Evolutionary conservation across 2,797 vertebrate genomes (phyloP), one percentile per base, ranked within the genome.

Genomic region (Percopsis omiscomaycus): DNA sequence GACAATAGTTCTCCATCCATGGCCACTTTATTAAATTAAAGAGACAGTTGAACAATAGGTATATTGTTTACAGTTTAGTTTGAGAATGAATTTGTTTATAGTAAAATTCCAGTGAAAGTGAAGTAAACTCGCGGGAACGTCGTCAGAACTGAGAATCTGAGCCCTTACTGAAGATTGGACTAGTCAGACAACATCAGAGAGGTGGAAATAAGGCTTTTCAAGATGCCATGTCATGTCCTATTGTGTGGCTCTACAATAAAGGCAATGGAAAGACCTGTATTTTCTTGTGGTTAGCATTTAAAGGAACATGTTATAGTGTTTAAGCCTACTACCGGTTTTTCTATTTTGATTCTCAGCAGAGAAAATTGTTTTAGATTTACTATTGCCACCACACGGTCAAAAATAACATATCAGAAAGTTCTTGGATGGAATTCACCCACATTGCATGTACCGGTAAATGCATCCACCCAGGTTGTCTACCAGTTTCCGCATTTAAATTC

Each of bases 71-170:
- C 52, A 46, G 22, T 22, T 22, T 22, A 22, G 1, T 1, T 1
- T 22, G 22, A 22, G 22, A 22, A 22, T 22, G 1, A 22, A 22
- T 22, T 22, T 22, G 22, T 22, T 22, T 22, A 22, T 22, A 22
- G 22, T 22, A 22, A 22, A 64, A 55, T 74, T 66, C 75, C 52
- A 75, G 57, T 80, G 61, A 88, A 83, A 86, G 80, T 84, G 22
- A 82, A 50, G 49, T 48, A n/a, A n/a, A n/a, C n/a, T n/a, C 60
- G 61, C 51, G 65, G 73, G 74, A 78, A 73, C 70, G 58, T 72
- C 22, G 64, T 60, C 53, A 50, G 51, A 54, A 37, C 62, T 62
- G 68, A 57, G 63, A 69, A 71, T 66, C 44, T 69, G 71, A 68
- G 75, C 68, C 6, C 22, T 22, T 22, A 22, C 22, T 22, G 22